These are phyloP conservation scores for Steatornis caripensis DNA, from an alignment of 2,113 vertebrate genomes.

Conservation along the genomic window DNA sequence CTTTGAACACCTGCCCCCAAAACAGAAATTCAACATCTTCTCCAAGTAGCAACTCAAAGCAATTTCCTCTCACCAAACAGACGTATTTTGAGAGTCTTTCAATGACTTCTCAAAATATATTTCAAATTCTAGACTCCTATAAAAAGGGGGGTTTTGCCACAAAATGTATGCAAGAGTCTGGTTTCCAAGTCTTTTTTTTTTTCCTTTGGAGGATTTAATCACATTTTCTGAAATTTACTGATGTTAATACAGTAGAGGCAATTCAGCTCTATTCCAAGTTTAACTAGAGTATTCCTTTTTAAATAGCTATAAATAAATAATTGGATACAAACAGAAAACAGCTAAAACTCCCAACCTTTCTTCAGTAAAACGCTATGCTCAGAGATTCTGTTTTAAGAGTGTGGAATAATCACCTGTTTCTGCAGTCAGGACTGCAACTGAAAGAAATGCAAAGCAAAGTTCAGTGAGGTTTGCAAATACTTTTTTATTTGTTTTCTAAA, in stretches of 20 bases:
- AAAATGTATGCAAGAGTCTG: background rate
- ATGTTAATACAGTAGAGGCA: background rate
- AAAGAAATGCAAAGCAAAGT: background rate
- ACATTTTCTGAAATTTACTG: background rate
- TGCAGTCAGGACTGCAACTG: background rate
- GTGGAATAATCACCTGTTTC: background rate
- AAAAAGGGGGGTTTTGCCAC: background rate
- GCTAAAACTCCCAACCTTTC: accelerated
- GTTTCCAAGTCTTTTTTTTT: background rate
- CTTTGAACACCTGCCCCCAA: background rate
- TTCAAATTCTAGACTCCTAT: background rate
- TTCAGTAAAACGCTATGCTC: background rate
- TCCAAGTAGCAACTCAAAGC: background rate
- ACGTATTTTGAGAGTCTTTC: background rate
- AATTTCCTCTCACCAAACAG: background rate
- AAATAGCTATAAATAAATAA: background rate
- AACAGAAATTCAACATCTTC: background rate
- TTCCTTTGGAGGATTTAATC: background rate
- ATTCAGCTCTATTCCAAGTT: background rate
- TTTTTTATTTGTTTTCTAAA: background rate
- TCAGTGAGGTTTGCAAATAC: background rate
- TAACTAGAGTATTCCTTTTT: background rate
- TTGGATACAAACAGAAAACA: background rate
- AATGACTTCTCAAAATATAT: background rate
- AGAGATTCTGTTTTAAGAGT: background rate